A percentile compares a stretch with the other conserved stretches of the same genome.
Conservation (phyloP, 2,888 invertebrate species). For the Hypselothyrea guttata region DNA sequence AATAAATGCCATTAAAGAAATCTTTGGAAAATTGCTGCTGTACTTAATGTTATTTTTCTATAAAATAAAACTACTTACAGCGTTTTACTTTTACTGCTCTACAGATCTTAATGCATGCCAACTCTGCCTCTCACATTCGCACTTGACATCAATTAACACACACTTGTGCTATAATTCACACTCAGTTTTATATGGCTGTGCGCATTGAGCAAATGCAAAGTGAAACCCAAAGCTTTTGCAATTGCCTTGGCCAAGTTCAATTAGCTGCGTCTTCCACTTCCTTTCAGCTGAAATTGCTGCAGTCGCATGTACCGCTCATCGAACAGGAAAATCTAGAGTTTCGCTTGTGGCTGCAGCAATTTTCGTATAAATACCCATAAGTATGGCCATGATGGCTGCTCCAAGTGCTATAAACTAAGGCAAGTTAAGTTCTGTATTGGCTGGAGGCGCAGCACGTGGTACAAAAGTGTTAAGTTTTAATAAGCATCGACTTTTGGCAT, state of each 20-base stretch:
- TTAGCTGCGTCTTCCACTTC: constrained; percentile 29
- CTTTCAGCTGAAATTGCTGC: constrained; percentile 26
- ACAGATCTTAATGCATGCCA: not conserved
- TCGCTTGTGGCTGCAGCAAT: not conserved
- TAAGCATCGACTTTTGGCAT: constrained; percentile 59
- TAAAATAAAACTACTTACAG: not conserved
- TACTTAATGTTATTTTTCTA: constrained; percentile 4
- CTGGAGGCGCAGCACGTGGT: constrained; percentile 9
- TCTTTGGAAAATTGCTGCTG: too few relatives aligned
- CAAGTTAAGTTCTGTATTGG: too few relatives aligned
- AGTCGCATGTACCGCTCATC: constrained; percentile 42
- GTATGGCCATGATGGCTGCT: constrained; percentile 20
- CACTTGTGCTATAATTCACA: too few relatives aligned
- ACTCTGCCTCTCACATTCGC: not conserved
- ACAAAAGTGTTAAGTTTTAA: constrained; percentile 63
- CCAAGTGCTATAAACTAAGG: constrained; percentile 24
- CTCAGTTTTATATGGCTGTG: not conserved
- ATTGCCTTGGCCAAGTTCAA: constrained; percentile 49
- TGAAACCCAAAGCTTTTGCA: constrained; percentile 21
- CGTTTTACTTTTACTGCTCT: not conserved
- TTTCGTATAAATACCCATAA: constrained; percentile 22
- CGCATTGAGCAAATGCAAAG: constrained; percentile 12
- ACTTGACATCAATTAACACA: constrained; percentile 36
- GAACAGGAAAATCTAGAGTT: constrained; percentile 62
- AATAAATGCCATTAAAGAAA: too few relatives aligned